phyloP scores from a whole-genome alignment of 2,113 vertebrate species.

The Chaetorhynchus papuensis region DNA sequence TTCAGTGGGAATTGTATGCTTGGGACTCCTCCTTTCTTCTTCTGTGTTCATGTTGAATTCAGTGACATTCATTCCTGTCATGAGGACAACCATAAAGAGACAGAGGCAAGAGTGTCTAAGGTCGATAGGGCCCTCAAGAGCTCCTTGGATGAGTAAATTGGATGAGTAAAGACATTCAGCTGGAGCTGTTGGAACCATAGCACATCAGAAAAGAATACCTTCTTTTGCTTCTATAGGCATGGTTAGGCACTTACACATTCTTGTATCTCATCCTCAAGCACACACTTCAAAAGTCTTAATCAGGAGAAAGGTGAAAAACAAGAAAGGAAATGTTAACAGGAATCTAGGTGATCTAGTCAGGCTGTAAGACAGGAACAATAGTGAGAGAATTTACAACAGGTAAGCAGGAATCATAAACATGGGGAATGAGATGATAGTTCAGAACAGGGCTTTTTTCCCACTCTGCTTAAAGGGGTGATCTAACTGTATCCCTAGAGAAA shows the following conservation, averaged over 20 bases:
- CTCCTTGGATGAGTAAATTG: not conserved
- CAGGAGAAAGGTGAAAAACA: not conserved
- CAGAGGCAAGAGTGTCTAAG: not conserved
- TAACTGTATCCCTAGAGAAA: not conserved
- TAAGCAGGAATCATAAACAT: not conserved
- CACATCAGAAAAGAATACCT: not conserved
- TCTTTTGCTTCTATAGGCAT: not conserved
- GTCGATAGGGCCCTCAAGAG: not conserved
- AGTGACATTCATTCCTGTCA: not conserved
- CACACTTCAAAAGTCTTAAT: not conserved
- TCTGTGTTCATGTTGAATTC: not conserved
- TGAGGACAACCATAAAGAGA: not conserved
- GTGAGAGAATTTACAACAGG: not conserved
- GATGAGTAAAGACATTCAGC: not conserved
- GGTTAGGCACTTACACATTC: not conserved
- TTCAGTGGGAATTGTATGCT: not conserved
- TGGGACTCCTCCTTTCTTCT: not conserved
- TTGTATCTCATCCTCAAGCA: not conserved
- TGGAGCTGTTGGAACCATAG: not conserved
- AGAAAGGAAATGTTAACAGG: not conserved
- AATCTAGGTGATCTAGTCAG: not conserved
- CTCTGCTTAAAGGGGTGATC: not conserved
- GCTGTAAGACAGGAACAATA: not conserved
- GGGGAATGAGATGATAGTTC: not conserved
- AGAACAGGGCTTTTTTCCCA: not conserved